Evolutionary conservation across 2,888 invertebrate genomes (phyloP).

Genomic region (Agrotis segetum): DNA sequence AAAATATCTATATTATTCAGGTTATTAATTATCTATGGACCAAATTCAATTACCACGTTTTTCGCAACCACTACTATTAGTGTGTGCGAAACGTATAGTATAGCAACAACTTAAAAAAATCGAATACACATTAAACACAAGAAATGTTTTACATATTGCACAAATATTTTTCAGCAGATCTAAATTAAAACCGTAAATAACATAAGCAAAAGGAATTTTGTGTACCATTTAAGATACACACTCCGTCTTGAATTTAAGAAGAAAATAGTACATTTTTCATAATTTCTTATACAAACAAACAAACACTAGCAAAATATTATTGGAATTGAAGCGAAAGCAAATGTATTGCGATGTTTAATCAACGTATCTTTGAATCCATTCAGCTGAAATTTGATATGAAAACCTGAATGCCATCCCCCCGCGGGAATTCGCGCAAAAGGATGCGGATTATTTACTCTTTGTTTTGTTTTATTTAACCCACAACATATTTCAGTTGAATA

Average conservation of each 20-base stretch:
- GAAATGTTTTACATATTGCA: neutral
- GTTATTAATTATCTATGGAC: too few relatives aligned
- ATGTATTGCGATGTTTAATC: conserved; percentile 73
- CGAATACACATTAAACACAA: too few relatives aligned
- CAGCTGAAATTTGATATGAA: conserved; percentile 72
- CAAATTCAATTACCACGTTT: too few relatives aligned
- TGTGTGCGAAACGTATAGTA: too few relatives aligned
- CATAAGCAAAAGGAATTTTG: conserved; percentile 2
- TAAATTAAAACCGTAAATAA: too few relatives aligned
- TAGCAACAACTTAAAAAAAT: too few relatives aligned
- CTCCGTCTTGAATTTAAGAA: conserved; percentile 30
- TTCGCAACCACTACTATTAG: too few relatives aligned
- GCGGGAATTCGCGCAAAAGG: conserved; percentile 41
- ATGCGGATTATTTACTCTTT: conserved; percentile 27
- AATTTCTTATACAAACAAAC: conserved; percentile 44
- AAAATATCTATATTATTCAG: too few relatives aligned
- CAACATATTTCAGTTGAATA: conserved; percentile 15
- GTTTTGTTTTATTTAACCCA: conserved; percentile 36
- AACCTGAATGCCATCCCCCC: conserved; percentile 53
- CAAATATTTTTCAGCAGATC: neutral
- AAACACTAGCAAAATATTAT: conserved; percentile 43
- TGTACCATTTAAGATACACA: conserved; percentile 27
- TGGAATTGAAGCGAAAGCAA: conserved; percentile 49
- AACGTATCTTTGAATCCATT: conserved; percentile 76
- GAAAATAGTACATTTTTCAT: conserved; percentile 39